A percentile compares a stretch with the other conserved stretches of the same genome.
These are phyloP conservation scores for Megalonaias nervosa DNA, from an alignment of 1,140 invertebrate species.

Conservation along the genomic window DNA sequence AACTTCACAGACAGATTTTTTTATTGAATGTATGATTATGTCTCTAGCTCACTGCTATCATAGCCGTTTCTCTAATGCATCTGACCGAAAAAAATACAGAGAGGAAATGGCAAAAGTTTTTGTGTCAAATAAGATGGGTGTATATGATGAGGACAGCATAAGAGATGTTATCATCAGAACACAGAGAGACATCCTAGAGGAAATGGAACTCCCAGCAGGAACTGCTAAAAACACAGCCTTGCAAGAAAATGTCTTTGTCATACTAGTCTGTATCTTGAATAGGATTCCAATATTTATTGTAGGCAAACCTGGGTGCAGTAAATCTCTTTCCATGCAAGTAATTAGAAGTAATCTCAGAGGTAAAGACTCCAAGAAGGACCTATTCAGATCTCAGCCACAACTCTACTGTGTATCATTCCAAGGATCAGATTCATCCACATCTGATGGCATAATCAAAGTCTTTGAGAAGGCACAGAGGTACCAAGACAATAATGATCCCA, in stretches of 20 bases:
- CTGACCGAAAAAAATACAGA: constrained; percentile 33
- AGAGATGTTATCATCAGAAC: constrained; percentile 21
- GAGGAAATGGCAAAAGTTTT: constrained; percentile 30
- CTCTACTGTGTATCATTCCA: too few relatives aligned
- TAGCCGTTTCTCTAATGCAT: constrained; percentile 35
- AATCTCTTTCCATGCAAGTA: too few relatives aligned
- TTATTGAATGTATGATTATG: constrained; percentile 44
- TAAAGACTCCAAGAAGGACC: too few relatives aligned
- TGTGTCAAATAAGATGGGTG: constrained; percentile 1
- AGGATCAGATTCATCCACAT: constrained; percentile 50
- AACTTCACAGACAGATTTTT: neutral
- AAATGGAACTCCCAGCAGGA: constrained; percentile 34
- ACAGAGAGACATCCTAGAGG: constrained; percentile 22
- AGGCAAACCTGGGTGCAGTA: constrained; percentile 63
- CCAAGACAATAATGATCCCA: too few relatives aligned
- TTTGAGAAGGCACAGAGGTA: too few relatives aligned
- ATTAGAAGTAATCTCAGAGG: too few relatives aligned
- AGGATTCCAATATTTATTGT: constrained; percentile 58
- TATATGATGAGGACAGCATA: constrained; percentile 17
- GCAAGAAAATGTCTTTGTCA: constrained; percentile 60
- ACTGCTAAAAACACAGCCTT: constrained; percentile 53
- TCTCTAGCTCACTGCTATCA: constrained; percentile 55
- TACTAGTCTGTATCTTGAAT: too few relatives aligned
- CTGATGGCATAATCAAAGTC: constrained; percentile 49
- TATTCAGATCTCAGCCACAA: too few relatives aligned